A percentile compares a stretch with the other conserved stretches of the same genome.
Conservation (phyloP, 2,797 vertebrate species). For the Aphelocoma californica region DNA sequence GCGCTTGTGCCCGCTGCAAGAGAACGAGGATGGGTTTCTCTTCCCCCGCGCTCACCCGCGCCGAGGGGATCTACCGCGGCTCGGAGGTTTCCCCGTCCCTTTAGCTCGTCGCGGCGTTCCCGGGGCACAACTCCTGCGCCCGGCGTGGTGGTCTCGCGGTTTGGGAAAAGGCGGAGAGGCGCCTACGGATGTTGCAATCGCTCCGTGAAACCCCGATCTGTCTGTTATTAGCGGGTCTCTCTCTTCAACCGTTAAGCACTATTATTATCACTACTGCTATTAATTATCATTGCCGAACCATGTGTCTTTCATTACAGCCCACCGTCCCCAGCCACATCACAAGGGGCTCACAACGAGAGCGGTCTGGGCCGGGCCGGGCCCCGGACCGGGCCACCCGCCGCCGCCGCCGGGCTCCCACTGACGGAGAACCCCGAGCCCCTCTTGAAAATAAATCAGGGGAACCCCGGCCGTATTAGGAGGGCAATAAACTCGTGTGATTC, state of each 20-base stretch:
- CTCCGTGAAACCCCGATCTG: background rate
- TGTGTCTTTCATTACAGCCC: background rate
- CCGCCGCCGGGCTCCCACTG: background rate
- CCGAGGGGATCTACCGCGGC: background rate
- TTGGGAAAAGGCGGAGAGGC: background rate
- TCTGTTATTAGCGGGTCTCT: background rate
- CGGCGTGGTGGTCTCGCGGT: background rate
- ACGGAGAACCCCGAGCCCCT: background rate
- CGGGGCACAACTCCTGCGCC: background rate
- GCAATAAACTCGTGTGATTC: background rate
- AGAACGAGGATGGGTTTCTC: background rate
- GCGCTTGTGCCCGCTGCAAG: background rate
- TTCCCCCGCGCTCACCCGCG: background rate
- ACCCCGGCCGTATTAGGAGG: background rate
- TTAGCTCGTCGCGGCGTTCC: too few relatives aligned
- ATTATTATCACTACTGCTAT: background rate
- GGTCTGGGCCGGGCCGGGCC: background rate
- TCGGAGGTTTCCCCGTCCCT: background rate
- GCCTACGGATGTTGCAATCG: background rate
- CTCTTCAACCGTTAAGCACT: background rate
- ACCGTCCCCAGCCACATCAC: background rate
- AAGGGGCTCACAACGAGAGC: background rate
- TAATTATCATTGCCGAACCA: background rate
- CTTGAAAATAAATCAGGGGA: background rate
- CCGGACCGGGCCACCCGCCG: background rate